These are phyloP conservation scores for Tachycineta bicolor DNA, from an alignment of 2,113 vertebrate species.

Conservation along the genomic window DNA sequence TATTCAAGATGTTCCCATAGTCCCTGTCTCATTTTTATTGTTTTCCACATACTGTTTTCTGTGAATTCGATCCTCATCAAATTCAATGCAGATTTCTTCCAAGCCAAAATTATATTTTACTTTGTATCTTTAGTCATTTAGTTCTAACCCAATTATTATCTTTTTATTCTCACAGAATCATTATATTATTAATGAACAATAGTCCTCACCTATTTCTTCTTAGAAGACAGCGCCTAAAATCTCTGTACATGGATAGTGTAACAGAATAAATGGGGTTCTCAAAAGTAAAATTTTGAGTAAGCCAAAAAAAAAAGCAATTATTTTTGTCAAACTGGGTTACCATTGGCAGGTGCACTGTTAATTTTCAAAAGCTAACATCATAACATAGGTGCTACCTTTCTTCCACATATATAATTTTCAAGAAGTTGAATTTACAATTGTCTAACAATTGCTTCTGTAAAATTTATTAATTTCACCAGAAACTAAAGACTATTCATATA, in stretches of 20 bases:
- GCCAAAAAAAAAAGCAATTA: slow-evolving; percentile 3
- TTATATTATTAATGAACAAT: slow-evolving; percentile 10
- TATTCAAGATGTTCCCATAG: neutral
- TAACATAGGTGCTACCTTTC: neutral
- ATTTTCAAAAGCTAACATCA: neutral
- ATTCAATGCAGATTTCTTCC: neutral
- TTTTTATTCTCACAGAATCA: neutral
- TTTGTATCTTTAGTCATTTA: neutral
- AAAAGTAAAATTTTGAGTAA: neutral
- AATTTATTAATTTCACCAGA: neutral
- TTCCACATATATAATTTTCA: neutral
- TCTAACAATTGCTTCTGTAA: neutral
- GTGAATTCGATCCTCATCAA: neutral
- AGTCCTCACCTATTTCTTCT: neutral
- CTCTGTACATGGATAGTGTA: neutral
- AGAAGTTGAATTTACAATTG: neutral
- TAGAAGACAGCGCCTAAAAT: neutral
- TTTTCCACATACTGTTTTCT: neutral
- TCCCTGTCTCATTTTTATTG: neutral
- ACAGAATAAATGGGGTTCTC: neutral
- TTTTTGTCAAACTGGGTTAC: neutral
- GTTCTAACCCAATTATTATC: slow-evolving; percentile 15
- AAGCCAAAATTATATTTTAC: neutral
- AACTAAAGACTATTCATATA: neutral
- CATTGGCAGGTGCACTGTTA: neutral